Base-by-base conservation (phyloP, 30 jellyfish, hydroid and myxozoan species). In the Aurelia aurita complex sp. Pacific region DNA sequence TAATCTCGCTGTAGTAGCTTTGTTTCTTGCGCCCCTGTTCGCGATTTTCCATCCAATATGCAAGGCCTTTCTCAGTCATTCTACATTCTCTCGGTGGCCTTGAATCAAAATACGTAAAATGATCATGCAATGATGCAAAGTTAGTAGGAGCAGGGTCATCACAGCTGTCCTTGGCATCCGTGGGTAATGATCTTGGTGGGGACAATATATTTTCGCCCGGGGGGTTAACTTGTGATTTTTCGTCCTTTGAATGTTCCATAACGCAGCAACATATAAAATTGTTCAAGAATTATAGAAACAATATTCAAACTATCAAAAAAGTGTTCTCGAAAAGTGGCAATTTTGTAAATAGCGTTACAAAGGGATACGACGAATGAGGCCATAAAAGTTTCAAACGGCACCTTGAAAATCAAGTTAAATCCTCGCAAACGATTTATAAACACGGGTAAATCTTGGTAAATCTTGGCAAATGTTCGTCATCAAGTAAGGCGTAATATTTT, bases 1-100 rank as follows among this genome's bases (percentile, higher is more conserved):
- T 68, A 12, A 23, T 12, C 55, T 68, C 79, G 42, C 55, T 68
- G 55, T 68, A 68, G 57, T 68, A 68, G 42, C 59, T 68, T 23
- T 68, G 79, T 19, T 68, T 68, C 55, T 68, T 6, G 57, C 79
- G 17, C 42, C 79, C 10, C 42, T 68, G 79, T 19, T 68, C 57
- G 14, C 14, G 55, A 9, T 23, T 68, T 29, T 68, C 79, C 57
- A 23, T 68, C 79, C 79, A 68, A 68, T 68, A 29, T 23, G 79
- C 1, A 15, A 68, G 17, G 79, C 79, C 79, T 68, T 68, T 68
- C 29, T 68, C 79, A 17, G 64, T 68, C 79, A 68, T 68, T 68
- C 42, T 17, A 68, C 59, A 23, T 23, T 23, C 29, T 23, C 29
- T 23, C 29, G 29, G 29, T 23, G 29, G 29, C 29, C 29, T 23